These are phyloP conservation scores for Pogonomyrmex californicus DNA, from an alignment of 1,140 invertebrate species.

Conservation along the genomic window DNA sequence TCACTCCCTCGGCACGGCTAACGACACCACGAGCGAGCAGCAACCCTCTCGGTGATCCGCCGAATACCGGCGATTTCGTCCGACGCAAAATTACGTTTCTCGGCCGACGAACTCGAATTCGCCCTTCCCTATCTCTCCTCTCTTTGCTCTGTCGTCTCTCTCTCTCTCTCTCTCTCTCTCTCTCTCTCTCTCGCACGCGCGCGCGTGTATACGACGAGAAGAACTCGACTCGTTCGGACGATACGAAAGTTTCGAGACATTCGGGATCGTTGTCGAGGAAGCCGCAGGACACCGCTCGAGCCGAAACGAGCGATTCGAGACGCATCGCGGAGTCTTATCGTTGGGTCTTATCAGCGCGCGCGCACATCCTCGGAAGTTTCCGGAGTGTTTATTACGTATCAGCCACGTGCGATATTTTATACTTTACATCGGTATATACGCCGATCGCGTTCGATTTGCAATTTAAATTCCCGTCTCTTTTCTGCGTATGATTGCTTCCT, in stretches of 20 bases:
- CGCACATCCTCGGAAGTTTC: background rate
- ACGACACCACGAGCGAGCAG: constrained; percentile 65
- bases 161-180: background rate
- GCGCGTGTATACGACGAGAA: no score
- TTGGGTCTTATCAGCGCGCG: constrained; percentile 14
- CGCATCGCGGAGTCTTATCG: constrained; percentile 19
- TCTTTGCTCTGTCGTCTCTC: background rate
- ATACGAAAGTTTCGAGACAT: constrained; percentile 37
- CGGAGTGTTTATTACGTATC: constrained; percentile 34
- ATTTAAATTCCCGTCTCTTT: constrained; percentile 14
- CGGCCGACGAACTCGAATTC: constrained; percentile 61
- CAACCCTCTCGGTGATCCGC: constrained; percentile 57
- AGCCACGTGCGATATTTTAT: background rate
- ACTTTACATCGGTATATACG: no score
- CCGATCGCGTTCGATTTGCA: constrained; percentile 12
- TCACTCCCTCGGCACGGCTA: constrained; percentile 70
- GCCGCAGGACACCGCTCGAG: constrained; percentile 14
- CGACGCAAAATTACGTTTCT: constrained; percentile 65
- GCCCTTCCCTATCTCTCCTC: background rate
- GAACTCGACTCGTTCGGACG: constrained; percentile 18
- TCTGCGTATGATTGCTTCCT: background rate
- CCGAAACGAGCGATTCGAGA: constrained; percentile 38
- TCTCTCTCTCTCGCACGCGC: background rate
- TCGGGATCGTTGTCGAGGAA: constrained; percentile 21
- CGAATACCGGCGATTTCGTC: constrained; percentile 66